Conservation (phyloP, 1,140 invertebrate species). For the Tetraneura akinire region DNA sequence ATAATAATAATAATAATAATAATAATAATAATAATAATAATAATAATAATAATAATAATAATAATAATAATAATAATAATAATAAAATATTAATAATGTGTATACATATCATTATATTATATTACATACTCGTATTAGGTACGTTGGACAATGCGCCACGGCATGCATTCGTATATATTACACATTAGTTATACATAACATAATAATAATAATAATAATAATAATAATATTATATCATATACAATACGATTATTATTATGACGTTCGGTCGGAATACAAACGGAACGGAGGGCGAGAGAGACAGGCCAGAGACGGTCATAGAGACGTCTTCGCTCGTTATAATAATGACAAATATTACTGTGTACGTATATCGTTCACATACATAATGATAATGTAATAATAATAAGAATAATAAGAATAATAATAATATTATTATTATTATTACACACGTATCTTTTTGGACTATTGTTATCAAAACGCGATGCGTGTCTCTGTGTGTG, state of each 20-base stretch:
- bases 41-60: no score
- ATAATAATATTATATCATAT: no score
- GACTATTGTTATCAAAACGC: slow-evolving; percentile 40
- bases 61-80: slow-evolving; percentile 27
- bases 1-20: no score
- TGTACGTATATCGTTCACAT: slow-evolving; percentile 38
- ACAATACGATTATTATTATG: slow-evolving; percentile 49
- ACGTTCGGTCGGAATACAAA: slow-evolving; percentile 47
- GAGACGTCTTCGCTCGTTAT: slow-evolving; percentile 16
- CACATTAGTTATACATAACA: no score
- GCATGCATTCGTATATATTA: slow-evolving; percentile 3
- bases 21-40: no score
- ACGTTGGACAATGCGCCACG: slow-evolving; percentile 6
- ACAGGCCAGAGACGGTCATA: no score
- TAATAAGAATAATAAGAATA: no score
- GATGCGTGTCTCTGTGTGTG: not conserved
- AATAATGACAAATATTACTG: slow-evolving; percentile 49
- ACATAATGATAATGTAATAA: no score
- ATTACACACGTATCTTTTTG: slow-evolving; percentile 19
- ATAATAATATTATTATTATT: slow-evolving; percentile 35
- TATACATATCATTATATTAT: slow-evolving; percentile 42
- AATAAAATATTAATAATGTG: slow-evolving; percentile 42
- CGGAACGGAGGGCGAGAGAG: slow-evolving; percentile 4
- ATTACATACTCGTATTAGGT: no score
- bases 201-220: no score